Evolutionary conservation across 2,797 vertebrate species (phyloP).

Genomic region (Netta rufina): DNA sequence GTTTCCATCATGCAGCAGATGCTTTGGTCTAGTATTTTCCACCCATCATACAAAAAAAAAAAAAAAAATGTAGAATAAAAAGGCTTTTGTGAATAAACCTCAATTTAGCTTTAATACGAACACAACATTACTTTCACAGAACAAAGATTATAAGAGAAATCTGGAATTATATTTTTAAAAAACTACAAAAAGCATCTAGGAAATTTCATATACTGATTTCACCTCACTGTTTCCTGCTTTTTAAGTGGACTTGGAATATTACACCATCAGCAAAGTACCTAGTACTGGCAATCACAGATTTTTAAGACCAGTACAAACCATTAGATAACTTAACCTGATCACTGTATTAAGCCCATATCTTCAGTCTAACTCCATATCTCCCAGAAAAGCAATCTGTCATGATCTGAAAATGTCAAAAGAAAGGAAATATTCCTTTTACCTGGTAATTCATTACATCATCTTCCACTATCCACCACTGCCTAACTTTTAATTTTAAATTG

Average conservation of each 20-base stretch:
- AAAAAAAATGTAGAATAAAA: neutral
- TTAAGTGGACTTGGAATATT: neutral
- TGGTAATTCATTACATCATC: neutral
- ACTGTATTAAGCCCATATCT: neutral
- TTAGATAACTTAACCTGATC: neutral
- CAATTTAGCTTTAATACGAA: neutral
- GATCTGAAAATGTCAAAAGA: neutral
- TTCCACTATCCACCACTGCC: neutral
- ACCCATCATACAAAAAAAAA: neutral
- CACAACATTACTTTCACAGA: neutral
- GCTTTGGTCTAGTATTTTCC: neutral
- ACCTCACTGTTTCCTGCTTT: neutral
- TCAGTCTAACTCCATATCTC: neutral
- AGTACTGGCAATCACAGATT: neutral
- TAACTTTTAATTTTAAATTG: neutral
- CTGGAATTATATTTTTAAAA: neutral
- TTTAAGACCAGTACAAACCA: neutral
- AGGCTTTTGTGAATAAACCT: neutral
- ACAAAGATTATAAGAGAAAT: neutral
- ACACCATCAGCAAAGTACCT: neutral
- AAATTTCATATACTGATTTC: neutral
- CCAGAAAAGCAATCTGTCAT: neutral
- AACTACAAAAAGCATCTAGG: neutral
- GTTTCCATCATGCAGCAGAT: accelerated
- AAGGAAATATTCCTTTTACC: neutral